Evolutionary conservation across 2,797 vertebrate species (phyloP).

Genomic region (Dallia pectoralis): DNA sequence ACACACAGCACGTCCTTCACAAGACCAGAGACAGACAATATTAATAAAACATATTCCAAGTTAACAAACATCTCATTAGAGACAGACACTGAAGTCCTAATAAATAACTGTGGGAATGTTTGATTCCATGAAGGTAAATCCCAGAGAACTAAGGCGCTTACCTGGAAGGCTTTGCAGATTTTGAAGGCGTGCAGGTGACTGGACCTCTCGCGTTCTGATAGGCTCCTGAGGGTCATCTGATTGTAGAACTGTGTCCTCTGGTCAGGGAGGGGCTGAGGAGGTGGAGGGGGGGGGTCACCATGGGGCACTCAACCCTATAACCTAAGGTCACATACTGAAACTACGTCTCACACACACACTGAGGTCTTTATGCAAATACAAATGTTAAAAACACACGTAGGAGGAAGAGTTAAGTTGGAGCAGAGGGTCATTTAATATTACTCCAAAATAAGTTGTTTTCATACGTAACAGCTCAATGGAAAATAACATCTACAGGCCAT

Average conservation of each 20-base stretch:
- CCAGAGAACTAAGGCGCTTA: slow-evolving; percentile 43
- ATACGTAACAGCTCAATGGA: not conserved
- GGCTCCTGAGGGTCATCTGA: slow-evolving; percentile 77
- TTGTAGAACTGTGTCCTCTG: slow-evolving; percentile 73
- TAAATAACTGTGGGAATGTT: too few relatives aligned
- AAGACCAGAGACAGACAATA: not conserved
- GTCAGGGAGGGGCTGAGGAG: slow-evolving; percentile 83
- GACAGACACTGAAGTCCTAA: too few relatives aligned
- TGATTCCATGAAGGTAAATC: not conserved
- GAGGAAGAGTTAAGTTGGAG: too few relatives aligned
- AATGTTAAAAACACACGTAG: too few relatives aligned
- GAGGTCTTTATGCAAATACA: too few relatives aligned
- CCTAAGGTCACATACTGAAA: not conserved
- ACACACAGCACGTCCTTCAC: slow-evolving; percentile 82
- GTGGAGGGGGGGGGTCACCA: not conserved
- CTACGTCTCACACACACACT: too few relatives aligned
- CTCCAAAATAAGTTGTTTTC: too few relatives aligned
- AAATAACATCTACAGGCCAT: not conserved
- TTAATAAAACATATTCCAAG: not conserved
- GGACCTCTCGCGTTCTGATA: slow-evolving; percentile 70
- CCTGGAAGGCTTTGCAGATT: slow-evolving; percentile 90
- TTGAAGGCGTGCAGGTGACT: slow-evolving; percentile 86
- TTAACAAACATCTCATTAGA: not conserved
- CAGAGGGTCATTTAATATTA: too few relatives aligned
- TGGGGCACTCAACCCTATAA: not conserved